Conservation (phyloP, 2,888 invertebrate species). For the Metallyticus violacea region DNA sequence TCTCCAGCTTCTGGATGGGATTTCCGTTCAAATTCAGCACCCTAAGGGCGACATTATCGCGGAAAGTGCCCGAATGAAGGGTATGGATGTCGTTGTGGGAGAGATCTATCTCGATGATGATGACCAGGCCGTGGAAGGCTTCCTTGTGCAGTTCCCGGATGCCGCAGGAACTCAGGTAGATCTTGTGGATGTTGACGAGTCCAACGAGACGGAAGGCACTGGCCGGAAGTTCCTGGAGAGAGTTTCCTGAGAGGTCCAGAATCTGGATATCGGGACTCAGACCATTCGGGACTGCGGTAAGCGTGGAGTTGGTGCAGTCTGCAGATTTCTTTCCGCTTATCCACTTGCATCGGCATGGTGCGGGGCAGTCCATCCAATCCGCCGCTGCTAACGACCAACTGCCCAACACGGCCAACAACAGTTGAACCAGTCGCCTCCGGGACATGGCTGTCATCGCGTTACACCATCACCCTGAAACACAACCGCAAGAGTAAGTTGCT, state of each 20-base stretch:
- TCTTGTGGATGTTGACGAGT: slow-evolving; percentile 76
- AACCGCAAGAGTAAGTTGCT: no score
- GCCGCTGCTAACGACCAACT: slow-evolving; percentile 43
- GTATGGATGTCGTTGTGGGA: slow-evolving; percentile 67
- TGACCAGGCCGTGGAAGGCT: slow-evolving; percentile 71
- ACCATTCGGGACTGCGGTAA: slow-evolving; percentile 67
- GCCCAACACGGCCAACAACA: slow-evolving; percentile 31
- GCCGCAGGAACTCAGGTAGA: slow-evolving; percentile 71
- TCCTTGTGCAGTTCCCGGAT: slow-evolving; percentile 67
- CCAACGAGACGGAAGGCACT: slow-evolving; percentile 67
- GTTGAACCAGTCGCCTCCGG: neutral
- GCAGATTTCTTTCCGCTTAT: slow-evolving; percentile 79
- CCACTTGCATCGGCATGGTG: slow-evolving; percentile 80
- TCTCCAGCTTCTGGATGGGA: slow-evolving; percentile 66
- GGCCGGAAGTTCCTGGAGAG: slow-evolving; percentile 61
- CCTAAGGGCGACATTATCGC: slow-evolving; percentile 66
- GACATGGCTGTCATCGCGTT: neutral
- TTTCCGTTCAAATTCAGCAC: slow-evolving; percentile 73
- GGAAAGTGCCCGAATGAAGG: slow-evolving; percentile 68
- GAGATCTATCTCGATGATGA: slow-evolving; percentile 80
- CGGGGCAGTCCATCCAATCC: slow-evolving; percentile 60
- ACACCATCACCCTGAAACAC: neutral
- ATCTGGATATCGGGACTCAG: slow-evolving; percentile 67
- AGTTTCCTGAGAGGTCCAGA: slow-evolving; percentile 70
- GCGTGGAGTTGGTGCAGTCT: slow-evolving; percentile 67